Evolutionary conservation across 2,888 invertebrate genomes (phyloP).

Genomic region (Rhynchonema sp.): DNA sequence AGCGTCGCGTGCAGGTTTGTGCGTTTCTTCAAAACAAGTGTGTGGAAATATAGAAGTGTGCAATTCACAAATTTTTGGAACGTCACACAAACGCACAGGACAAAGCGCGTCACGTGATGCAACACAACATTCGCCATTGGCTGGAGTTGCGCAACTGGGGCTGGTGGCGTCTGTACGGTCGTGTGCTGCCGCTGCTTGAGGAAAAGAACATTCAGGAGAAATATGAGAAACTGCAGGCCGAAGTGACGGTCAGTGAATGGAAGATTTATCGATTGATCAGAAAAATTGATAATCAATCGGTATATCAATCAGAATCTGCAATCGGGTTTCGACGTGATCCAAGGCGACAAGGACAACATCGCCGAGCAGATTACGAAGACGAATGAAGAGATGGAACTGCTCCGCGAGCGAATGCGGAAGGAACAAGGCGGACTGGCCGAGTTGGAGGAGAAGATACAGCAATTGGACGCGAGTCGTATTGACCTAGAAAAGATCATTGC

Average conservation of each 20-base stretch:
- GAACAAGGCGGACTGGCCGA: slow-evolving; percentile 40
- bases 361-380: slow-evolving; percentile 16
- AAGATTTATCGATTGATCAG: no score
- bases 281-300: no score
- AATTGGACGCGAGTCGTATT: slow-evolving; percentile 87
- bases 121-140: slow-evolving; percentile 7
- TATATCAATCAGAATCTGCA: not conserved
- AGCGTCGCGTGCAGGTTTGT: no score
- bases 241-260: not conserved
- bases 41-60: no score
- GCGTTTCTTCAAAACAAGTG: no score
- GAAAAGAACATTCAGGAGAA: not conserved
- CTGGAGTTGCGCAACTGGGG: slow-evolving; percentile 71
- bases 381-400: slow-evolving; percentile 18
- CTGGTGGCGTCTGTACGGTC: slow-evolving; percentile 96
- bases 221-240: not conserved
- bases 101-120: slow-evolving; percentile 13
- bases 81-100: slow-evolving; percentile 15
- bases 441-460: slow-evolving; percentile 94
- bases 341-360: slow-evolving; percentile 13
- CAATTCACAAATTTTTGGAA: no score
- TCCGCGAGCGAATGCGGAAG: slow-evolving; percentile 13
- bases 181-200: slow-evolving; percentile 92
- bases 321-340: not conserved
- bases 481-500: slow-evolving; percentile 68